A percentile compares a stretch with the other conserved stretches of the same genome.
phyloP scores from a whole-genome alignment of 1,140 invertebrate genomes.

The Aphelenchoides fujianensis region DNA sequence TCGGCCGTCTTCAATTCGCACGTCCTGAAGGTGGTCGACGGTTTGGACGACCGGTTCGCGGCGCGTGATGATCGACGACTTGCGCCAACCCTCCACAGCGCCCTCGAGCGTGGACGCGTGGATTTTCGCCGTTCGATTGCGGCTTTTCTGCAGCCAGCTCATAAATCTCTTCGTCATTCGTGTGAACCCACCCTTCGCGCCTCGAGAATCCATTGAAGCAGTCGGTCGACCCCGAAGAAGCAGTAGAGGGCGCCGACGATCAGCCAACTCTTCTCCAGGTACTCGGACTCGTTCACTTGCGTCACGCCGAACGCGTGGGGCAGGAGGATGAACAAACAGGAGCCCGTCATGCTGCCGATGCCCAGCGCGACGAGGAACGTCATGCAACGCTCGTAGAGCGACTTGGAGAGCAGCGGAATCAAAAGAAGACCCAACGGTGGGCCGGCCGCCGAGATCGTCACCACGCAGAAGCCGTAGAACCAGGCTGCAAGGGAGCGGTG shows the following conservation, averaged over 20 bases:
- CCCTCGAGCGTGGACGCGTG: slow-evolving; percentile 24
- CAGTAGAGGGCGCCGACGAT: slow-evolving; percentile 50
- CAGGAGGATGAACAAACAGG: slow-evolving; percentile 47
- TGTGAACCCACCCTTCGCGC: slow-evolving; percentile 40
- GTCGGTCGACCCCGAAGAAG: slow-evolving; percentile 53
- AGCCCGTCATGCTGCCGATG: slow-evolving; percentile 51
- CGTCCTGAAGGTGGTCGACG: slow-evolving; percentile 18
- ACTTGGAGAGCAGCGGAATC: slow-evolving; percentile 46
- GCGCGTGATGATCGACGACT: background rate
- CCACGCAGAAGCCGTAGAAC: slow-evolving; percentile 46
- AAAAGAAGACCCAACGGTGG: slow-evolving; percentile 52
- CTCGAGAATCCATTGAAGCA: slow-evolving; percentile 53
- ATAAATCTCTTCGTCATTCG: slow-evolving; percentile 12
- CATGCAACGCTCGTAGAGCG: slow-evolving; percentile 53
- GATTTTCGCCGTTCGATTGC: slow-evolving; percentile 14
- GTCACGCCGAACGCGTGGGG: slow-evolving; percentile 37
- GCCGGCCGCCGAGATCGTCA: slow-evolving; percentile 44
- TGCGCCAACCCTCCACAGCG: slow-evolving; percentile 3
- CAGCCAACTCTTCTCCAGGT: slow-evolving; percentile 51
- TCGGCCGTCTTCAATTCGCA: background rate
- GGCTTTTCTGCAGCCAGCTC: slow-evolving; percentile 15
- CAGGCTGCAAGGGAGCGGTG: slow-evolving; percentile 47
- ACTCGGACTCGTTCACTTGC: slow-evolving; percentile 35
- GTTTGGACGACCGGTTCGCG: slow-evolving; percentile 3
- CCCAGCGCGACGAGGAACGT: slow-evolving; percentile 54